These are phyloP conservation scores for Nomada hirtipes DNA, from an alignment of 2,888 invertebrate species.

Conservation along the genomic window DNA sequence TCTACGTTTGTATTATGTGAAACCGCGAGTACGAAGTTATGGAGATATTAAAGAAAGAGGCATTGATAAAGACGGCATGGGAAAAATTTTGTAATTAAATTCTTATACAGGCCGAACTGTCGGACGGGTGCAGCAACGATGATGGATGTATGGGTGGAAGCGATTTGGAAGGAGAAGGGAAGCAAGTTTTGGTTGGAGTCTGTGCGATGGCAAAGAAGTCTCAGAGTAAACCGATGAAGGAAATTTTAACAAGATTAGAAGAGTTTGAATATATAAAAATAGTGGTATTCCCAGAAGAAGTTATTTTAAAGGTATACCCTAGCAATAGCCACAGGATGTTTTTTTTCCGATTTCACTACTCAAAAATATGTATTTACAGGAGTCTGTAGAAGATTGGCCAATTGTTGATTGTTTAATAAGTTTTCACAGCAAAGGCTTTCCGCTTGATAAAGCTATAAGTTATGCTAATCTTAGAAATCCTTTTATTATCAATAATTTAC, in stretches of 20 bases:
- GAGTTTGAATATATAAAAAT: constrained; percentile 98
- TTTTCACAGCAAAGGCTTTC: constrained; percentile 99
- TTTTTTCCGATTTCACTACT: background rate
- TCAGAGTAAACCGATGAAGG: constrained; percentile 99
- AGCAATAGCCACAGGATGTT: background rate
- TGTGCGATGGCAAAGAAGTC: constrained; percentile 99
- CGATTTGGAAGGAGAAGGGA: constrained; percentile 87
- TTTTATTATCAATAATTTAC: constrained; percentile 98
- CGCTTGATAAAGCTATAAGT: constrained; percentile 98
- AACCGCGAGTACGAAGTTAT: background rate
- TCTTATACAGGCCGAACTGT: constrained; percentile 85
- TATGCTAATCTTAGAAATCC: constrained; percentile 97
- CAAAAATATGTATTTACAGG: constrained; percentile 84
- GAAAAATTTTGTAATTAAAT: background rate
- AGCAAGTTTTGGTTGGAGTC: constrained; percentile 98
- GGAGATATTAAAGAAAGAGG: background rate
- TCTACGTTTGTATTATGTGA: background rate
- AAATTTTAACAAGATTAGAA: constrained; percentile 97
- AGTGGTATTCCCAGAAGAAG: constrained; percentile 97
- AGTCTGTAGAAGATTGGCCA: constrained; percentile 99
- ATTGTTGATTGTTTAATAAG: constrained; percentile 98
- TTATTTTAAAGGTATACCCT: constrained; percentile 92
- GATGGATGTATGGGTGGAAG: constrained; percentile 84
- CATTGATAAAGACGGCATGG: background rate
- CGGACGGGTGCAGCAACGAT: constrained; percentile 89